Percentiles rank a stretch among this genome's conserved stretches.
These are phyloP conservation scores for Apodemia mormo DNA, from an alignment of 2,888 invertebrate genomes.

Conservation along the genomic window DNA sequence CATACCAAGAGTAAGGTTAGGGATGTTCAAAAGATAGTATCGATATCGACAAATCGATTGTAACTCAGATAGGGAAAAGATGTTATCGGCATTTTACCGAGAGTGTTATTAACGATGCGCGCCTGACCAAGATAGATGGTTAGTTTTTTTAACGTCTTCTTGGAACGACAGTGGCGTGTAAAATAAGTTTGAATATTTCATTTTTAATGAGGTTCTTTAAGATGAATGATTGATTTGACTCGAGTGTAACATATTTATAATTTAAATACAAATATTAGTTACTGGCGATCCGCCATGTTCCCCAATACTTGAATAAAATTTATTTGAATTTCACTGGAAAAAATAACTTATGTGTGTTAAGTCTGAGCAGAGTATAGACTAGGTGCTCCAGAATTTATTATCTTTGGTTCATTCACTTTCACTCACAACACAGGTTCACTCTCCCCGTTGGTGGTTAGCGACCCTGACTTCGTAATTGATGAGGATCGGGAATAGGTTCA, in stretches of 20 bases:
- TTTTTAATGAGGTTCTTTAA: conserved; percentile 24
- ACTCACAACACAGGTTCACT: too few species aligned
- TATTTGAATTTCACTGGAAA: too few species aligned
- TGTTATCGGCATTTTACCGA: conserved; percentile 56
- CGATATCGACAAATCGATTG: conserved; percentile 54
- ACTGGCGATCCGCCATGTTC: too few species aligned
- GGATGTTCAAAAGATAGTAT: conserved; percentile 22
- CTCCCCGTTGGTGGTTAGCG: too few species aligned
- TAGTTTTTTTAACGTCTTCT: conserved; percentile 45
- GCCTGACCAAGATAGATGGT: conserved; percentile 54
- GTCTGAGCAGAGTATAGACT: too few species aligned
- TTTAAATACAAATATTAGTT: not conserved
- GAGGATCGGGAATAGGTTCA: too few species aligned
- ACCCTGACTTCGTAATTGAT: too few species aligned
- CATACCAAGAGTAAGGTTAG: not conserved
- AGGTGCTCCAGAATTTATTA: too few species aligned
- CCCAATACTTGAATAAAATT: too few species aligned
- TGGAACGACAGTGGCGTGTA: conserved; percentile 27
- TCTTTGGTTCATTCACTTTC: too few species aligned
- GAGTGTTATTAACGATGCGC: conserved; percentile 46
- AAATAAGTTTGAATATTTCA: conserved; percentile 19
- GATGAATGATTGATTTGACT: conserved; percentile 4
- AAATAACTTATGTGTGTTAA: too few species aligned
- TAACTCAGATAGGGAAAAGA: conserved; percentile 52
- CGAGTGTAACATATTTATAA: not conserved